Conservation (phyloP, 2,113 vertebrate species). For the Otis tarda region DNA sequence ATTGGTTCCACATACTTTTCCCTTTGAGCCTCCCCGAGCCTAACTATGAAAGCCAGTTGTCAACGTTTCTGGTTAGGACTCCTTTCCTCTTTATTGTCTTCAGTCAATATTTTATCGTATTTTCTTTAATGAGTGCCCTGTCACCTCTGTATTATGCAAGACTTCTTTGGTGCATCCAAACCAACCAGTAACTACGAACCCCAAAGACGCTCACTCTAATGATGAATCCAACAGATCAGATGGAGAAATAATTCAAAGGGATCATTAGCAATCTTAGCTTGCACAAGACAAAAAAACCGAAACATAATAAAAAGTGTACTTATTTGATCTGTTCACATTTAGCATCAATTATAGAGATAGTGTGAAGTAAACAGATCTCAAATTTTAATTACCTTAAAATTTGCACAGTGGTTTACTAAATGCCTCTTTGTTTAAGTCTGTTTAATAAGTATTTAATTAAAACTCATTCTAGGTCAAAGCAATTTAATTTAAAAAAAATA, state of each 20-base stretch:
- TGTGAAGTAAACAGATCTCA: slow-evolving; percentile 9
- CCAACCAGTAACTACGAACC: background rate
- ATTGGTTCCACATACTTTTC: background rate
- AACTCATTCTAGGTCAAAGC: slow-evolving; percentile 33
- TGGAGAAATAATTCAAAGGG: slow-evolving; percentile 49
- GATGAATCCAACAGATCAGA: slow-evolving; percentile 23
- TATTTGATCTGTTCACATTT: slow-evolving; percentile 65
- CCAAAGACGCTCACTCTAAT: slow-evolving; percentile 20
- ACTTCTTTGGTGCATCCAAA: slow-evolving; percentile 12
- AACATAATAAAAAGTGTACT: slow-evolving; percentile 20
- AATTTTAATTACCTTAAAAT: slow-evolving; percentile 69
- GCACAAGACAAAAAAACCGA: background rate
- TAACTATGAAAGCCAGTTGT: background rate
- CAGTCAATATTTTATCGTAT: background rate
- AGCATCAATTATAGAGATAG: slow-evolving; percentile 50
- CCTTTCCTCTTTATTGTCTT: background rate
- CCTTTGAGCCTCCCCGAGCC: background rate
- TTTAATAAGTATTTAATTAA: slow-evolving; percentile 54
- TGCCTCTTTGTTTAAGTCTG: slow-evolving; percentile 51
- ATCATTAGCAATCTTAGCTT: slow-evolving; percentile 23
- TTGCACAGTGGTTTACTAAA: slow-evolving; percentile 58
- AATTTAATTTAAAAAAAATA: slow-evolving; percentile 30
- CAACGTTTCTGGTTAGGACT: background rate
- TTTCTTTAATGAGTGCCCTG: slow-evolving; percentile 44
- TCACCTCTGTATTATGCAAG: slow-evolving; percentile 7